Conservation (phyloP, 2,797 vertebrate species). For the Chelon auratus region DNA sequence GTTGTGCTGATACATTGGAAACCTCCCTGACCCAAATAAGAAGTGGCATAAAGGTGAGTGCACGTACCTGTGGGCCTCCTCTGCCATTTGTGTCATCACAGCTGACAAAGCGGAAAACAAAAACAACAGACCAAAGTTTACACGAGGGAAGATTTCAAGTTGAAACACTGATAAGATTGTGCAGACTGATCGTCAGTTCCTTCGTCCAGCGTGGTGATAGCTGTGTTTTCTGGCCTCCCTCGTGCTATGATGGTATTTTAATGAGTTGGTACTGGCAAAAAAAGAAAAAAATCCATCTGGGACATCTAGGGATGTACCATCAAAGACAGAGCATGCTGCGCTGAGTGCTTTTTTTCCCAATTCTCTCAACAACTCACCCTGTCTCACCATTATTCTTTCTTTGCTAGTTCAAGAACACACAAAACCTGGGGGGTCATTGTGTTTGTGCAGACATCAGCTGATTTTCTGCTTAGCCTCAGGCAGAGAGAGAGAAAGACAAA, state of each 20-base stretch:
- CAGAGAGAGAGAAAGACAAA: conserved; percentile 34
- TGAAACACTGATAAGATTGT: not conserved
- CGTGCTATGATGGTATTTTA: not conserved
- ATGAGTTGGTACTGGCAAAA: conserved; percentile 12
- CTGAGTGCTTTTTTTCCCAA: conserved; percentile 29
- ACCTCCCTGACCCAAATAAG: conserved; percentile 68
- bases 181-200: not conserved
- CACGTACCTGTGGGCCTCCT: conserved; percentile 62
- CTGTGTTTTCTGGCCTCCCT: not conserved
- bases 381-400: conserved; percentile 36
- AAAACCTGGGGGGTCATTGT: conserved; percentile 59
- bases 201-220: not conserved
- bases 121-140: conserved; percentile 26
- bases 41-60: conserved; percentile 78
- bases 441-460: conserved; percentile 75
- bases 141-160: conserved; percentile 8
- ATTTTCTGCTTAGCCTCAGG: conserved; percentile 62
- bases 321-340: conserved; percentile 14
- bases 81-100: conserved; percentile 64
- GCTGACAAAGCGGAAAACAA: conserved; percentile 33
- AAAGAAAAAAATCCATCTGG: conserved; percentile 9
- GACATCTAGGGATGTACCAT: conserved; percentile 18
- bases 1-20: conserved; percentile 35
- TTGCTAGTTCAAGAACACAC: conserved; percentile 57
- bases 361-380: conserved; percentile 22